Percentiles rank a stretch among this genome's conserved stretches.
Conservation (phyloP, 1,140 invertebrate genomes). For the Meloidogyne hapla region DNA sequence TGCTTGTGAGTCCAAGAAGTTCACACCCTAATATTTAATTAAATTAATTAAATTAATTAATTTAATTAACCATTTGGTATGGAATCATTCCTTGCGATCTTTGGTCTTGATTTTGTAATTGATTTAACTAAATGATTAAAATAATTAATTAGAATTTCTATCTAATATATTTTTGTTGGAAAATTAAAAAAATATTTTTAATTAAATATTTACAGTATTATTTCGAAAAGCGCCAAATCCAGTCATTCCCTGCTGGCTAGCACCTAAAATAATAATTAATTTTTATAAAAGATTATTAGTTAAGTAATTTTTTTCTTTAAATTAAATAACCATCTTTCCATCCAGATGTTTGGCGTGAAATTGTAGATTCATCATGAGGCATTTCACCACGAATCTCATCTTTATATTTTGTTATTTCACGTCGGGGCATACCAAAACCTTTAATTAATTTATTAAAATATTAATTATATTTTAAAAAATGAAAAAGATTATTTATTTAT, state of each 20-base stretch:
- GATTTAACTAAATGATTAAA: neutral
- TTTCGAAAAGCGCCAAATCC: slow-evolving; percentile 64
- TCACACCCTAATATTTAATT: slow-evolving; percentile 49
- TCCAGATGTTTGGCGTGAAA: slow-evolving; percentile 58
- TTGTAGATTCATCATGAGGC: slow-evolving; percentile 62
- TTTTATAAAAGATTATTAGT: neutral
- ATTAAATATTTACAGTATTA: slow-evolving; percentile 51
- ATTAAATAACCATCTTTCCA: slow-evolving; percentile 62
- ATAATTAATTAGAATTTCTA: neutral
- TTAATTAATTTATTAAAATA: neutral
- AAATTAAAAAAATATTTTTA: neutral
- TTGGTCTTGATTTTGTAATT: slow-evolving; percentile 52
- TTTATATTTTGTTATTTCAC: slow-evolving; percentile 63
- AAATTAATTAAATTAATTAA: neutral
- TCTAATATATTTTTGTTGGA: neutral
- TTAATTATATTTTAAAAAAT: no score
- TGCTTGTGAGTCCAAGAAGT: slow-evolving; percentile 62
- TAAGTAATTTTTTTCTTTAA: no score
- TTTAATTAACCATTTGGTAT: slow-evolving; percentile 55
- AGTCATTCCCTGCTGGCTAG: slow-evolving; percentile 60
- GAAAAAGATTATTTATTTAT: no score
- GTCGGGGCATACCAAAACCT: slow-evolving; percentile 63
- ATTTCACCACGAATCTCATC: slow-evolving; percentile 63
- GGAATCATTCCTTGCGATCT: slow-evolving; percentile 59
- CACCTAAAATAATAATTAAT: slow-evolving; percentile 44